Conservation (phyloP, 2,113 vertebrate species). For the Agelaius tricolor region DNA sequence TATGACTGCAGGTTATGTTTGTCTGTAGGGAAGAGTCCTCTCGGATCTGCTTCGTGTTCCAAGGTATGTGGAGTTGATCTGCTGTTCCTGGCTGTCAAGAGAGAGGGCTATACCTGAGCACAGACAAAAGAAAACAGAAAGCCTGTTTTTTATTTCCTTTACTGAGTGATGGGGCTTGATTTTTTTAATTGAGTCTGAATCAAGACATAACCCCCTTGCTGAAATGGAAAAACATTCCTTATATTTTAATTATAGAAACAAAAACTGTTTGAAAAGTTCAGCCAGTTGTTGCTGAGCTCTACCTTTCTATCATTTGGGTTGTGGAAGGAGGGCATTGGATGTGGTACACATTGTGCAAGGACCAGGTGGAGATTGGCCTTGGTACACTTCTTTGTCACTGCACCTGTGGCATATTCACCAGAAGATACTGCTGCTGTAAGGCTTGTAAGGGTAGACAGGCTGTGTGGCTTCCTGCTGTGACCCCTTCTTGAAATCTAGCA, state of each 20-base stretch:
- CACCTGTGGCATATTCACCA: neutral
- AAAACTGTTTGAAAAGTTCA: neutral
- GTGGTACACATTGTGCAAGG: accelerated
- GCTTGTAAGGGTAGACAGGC: neutral
- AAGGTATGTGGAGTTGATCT: neutral
- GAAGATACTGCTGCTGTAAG: neutral
- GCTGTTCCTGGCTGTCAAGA: neutral
- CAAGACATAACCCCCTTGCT: neutral
- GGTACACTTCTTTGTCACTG: accelerated
- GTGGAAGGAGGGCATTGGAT: neutral
- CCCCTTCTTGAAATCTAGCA: neutral
- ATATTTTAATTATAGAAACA: neutral
- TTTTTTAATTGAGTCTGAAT: neutral
- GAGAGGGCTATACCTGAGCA: neutral
- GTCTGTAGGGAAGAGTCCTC: neutral
- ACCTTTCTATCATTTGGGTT: neutral
- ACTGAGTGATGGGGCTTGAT: neutral
- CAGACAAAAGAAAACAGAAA: neutral
- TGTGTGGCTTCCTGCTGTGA: neutral
- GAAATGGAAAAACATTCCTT: neutral
- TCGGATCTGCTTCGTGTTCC: neutral
- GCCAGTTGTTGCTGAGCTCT: neutral
- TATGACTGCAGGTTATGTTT: slow-evolving; percentile 35
- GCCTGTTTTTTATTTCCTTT: neutral
- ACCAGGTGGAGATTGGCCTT: neutral